Base-by-base conservation (phyloP, 2,888 invertebrate genomes). In the Halocaridina rubra region DNA sequence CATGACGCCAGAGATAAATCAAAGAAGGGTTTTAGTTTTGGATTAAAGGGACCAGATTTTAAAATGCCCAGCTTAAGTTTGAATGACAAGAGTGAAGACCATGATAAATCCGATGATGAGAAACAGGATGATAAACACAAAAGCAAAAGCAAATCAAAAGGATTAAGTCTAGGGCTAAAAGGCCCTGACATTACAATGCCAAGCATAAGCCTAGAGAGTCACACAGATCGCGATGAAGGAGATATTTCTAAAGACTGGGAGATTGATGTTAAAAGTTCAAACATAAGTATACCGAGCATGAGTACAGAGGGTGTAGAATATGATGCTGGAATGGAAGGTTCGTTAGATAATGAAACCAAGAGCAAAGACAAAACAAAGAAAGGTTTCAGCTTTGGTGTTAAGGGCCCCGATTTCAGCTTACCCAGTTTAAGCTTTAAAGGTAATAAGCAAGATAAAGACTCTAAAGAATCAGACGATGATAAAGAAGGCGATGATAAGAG, bases 1-100 rank as follows among this genome's bases (percentile, higher is more conserved):
- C 7, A 57, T 13, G 22, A 13, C 7, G 57, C 53, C 10, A 53
- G 10, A 53, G 53, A 53, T 53, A 19, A 69, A 19, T 69, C 69
- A 3, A 69, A 69, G 69, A 69, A 29, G 16, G 69, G 29, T 19
- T 69, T 69, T 32, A 29, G 69, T 27, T 8, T 69, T 13, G 29
- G 27, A 69, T 29, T 69, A 7, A 53, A 53, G 53, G 53, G 53
- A 3, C 53, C n/a, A n/a, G n/a, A n/a, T n/a, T n/a, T n/a, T 24
- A 76, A n/a, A 16, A 30, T 76, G 19, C 76, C 76, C 29, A 76
- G 76, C 76, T 57, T 76, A 10, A 76, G 30, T 29, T 10, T 76
- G 27, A 76, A 59, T 19, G 76, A 59, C 4, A 27, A 16, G 5
- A 30, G 29, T 16, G 27, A 67, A 5, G 67, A 19, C 29, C 16